phyloP scores from a whole-genome alignment of 2,888 invertebrate species.

The Griposia aprilina region DNA sequence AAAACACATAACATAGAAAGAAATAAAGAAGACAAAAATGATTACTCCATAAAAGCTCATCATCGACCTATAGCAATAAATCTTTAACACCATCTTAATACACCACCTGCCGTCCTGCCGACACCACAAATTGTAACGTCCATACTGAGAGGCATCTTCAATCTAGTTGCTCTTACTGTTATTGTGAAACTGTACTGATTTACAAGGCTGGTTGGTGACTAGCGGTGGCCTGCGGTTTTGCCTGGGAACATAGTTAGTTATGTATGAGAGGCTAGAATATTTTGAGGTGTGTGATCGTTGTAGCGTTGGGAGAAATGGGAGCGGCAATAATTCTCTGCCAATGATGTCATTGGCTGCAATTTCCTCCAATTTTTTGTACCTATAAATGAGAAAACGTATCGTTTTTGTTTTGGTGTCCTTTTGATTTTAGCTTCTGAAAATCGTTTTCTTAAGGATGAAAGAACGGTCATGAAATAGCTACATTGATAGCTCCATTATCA shows the following conservation, averaged over 20 bases:
- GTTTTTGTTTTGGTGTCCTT: neutral
- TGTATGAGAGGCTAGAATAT: neutral
- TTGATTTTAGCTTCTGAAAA: no score
- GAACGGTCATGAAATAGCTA: neutral
- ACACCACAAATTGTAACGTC: conserved; percentile 59
- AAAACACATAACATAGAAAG: neutral
- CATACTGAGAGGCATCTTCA: conserved; percentile 44
- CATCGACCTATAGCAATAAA: conserved; percentile 35
- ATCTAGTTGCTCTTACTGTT: conserved; percentile 53
- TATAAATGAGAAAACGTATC: neutral
- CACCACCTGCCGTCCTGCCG: conserved; percentile 48
- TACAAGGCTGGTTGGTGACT: conserved; percentile 44
- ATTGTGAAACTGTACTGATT: conserved; percentile 57
- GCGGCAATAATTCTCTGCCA: neutral
- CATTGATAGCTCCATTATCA: neutral
- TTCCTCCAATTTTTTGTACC: neutral
- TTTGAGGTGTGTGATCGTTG: neutral
- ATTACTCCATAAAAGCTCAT: conserved; percentile 48
- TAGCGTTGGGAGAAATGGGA: neutral
- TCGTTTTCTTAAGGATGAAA: neutral
- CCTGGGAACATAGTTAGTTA: conserved; percentile 41
- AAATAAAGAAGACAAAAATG: conserved; percentile 7
- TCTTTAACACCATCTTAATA: conserved; percentile 42
- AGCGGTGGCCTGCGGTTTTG: conserved; percentile 42
- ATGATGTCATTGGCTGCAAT: neutral